Conservation (phyloP, 2,113 vertebrate species). For the Cinclus cinclus region DNA sequence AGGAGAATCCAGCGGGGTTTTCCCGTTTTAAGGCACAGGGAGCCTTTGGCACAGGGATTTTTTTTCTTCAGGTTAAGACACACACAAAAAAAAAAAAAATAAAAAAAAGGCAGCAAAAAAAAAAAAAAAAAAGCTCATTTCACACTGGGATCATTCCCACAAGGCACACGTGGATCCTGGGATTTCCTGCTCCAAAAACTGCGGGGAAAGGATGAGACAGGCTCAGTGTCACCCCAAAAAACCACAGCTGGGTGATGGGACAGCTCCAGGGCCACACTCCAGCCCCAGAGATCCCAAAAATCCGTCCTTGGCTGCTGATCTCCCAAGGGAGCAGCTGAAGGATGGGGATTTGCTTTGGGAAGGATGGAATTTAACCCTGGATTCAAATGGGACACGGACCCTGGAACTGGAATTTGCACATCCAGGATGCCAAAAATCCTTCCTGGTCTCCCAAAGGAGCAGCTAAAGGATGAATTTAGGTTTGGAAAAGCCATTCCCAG, state of each 20-base stretch:
- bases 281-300: background rate
- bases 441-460: too few species aligned
- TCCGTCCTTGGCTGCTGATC: background rate
- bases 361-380: background rate
- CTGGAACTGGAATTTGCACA: background rate
- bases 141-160: background rate
- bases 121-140: background rate
- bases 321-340: too few species aligned
- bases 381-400: too few species aligned
- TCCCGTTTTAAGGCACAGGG: background rate
- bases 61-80: background rate
- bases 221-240: background rate
- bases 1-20: fast-evolving
- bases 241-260: fast-evolving
- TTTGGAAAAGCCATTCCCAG: background rate
- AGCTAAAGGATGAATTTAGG: too few species aligned
- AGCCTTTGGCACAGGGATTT: background rate
- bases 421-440: background rate
- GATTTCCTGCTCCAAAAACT: background rate
- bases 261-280: background rate
- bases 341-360: background rate
- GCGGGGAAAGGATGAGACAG: too few species aligned
- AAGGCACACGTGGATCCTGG: background rate
- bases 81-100: too few species aligned
- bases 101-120: background rate